Conservation (phyloP, 2,888 invertebrate genomes). For the Cheilosia soror region DNA sequence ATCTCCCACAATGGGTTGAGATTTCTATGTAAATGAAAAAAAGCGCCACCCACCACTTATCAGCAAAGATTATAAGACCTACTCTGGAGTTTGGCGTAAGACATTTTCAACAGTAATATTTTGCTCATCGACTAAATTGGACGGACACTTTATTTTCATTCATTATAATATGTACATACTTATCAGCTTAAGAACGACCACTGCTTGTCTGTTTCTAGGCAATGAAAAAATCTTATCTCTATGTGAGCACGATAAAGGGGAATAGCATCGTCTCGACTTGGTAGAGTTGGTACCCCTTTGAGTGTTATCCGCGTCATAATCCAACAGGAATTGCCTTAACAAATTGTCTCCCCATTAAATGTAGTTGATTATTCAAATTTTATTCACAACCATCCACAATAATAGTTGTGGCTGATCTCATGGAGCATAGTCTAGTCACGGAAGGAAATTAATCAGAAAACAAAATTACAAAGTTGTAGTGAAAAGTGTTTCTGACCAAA, state of each 20-base stretch:
- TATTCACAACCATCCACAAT: not conserved
- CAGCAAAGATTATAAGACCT: too few species aligned
- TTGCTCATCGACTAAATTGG: too few species aligned
- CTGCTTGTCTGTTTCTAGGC: too few species aligned
- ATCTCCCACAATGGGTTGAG: too few species aligned
- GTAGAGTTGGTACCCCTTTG: not conserved
- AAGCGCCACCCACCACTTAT: too few species aligned
- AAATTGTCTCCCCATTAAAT: not conserved
- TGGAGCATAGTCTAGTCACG: constrained; percentile 5
- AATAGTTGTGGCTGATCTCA: not conserved
- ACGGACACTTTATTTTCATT: too few species aligned
- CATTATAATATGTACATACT: too few species aligned
- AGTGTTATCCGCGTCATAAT: not conserved
- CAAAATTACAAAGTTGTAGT: constrained; percentile 17
- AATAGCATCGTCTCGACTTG: not conserved
- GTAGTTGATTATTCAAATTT: not conserved
- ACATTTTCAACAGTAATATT: too few species aligned
- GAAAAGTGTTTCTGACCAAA: constrained; percentile 18
- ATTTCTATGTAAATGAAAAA: too few species aligned
- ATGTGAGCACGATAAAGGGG: not conserved
- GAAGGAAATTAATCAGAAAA: constrained; percentile 15
- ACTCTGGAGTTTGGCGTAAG: too few species aligned
- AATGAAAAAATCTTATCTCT: too few species aligned
- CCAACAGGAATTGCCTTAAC: not conserved
- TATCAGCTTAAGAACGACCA: too few species aligned